A percentile compares a stretch with the other conserved stretches of the same genome.
These are phyloP conservation scores for Apamea epomidion DNA, from an alignment of 2,888 invertebrate genomes.

Conservation along the genomic window DNA sequence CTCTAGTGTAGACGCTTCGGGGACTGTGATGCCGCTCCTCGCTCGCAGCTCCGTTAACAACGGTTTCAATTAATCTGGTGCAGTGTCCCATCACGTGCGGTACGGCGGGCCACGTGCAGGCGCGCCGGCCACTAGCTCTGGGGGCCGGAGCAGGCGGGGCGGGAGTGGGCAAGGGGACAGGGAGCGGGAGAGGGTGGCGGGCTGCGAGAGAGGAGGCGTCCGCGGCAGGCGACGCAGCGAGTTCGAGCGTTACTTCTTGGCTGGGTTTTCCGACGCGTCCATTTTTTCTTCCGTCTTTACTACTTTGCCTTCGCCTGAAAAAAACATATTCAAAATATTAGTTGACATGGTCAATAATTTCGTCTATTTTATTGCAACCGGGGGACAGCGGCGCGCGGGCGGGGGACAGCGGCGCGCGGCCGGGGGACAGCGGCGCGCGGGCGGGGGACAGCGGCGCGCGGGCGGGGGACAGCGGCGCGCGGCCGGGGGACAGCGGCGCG, in stretches of 20 bases:
- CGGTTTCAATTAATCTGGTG: neutral
- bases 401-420: too few species aligned
- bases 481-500: too few species aligned
- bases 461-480: too few species aligned
- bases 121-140: too few species aligned
- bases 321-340: neutral
- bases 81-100: neutral
- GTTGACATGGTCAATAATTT: neutral
- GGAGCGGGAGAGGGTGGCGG: neutral
- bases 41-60: neutral
- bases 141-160: too few species aligned
- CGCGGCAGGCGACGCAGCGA: constrained; percentile 6
- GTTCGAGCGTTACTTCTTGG: constrained; percentile 77
- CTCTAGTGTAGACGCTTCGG: neutral
- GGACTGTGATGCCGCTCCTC: constrained; percentile 15
- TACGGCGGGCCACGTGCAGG: too few species aligned
- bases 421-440: too few species aligned
- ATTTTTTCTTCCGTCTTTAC: constrained; percentile 88
- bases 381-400: too few species aligned
- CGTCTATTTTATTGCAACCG: neutral
- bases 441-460: too few species aligned
- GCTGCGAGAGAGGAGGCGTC: constrained; percentile 15
- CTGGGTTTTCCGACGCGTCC: constrained; percentile 81
- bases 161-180: neutral
- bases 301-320: constrained; percentile 87